Evolutionary conservation across 2,113 vertebrate genomes (phyloP).

Genomic region (Myotis yumanensis): DNA sequence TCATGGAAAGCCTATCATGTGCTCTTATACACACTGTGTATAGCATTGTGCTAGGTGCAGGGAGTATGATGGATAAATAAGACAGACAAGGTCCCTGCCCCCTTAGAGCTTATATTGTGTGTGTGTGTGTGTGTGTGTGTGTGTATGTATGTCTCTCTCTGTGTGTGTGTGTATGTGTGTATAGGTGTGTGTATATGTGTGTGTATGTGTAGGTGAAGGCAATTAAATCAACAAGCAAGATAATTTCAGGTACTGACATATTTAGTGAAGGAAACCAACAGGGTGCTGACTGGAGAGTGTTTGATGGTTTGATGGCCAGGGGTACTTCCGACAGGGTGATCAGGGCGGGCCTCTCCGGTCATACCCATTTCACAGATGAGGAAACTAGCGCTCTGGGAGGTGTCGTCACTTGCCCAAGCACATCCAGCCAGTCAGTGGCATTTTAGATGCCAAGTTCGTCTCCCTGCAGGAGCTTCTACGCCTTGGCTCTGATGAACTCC

Average conservation of each 20-base stretch:
- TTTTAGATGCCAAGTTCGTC: neutral
- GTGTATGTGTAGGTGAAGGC: neutral
- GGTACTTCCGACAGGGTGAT: neutral
- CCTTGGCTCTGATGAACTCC: neutral
- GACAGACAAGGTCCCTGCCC: neutral
- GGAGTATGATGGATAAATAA: neutral
- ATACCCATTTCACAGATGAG: neutral
- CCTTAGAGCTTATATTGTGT: neutral
- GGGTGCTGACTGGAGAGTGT: neutral
- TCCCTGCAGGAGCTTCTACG: neutral
- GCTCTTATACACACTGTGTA: neutral
- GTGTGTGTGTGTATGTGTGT: no score
- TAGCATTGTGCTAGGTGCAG: neutral
- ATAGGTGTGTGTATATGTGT: neutral
- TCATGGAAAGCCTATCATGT: fast-evolving
- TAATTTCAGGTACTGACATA: neutral
- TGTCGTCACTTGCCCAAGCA: fast-evolving
- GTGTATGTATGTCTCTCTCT: no score
- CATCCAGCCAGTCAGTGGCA: neutral
- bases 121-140: neutral
- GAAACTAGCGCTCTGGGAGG: neutral
- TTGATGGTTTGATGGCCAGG: no score
- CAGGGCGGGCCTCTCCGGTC: neutral
- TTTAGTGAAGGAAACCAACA: neutral
- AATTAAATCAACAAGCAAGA: neutral